These are phyloP conservation scores for Standfussiana lucernea DNA, from an alignment of 2,888 invertebrate species.

Conservation along the genomic window DNA sequence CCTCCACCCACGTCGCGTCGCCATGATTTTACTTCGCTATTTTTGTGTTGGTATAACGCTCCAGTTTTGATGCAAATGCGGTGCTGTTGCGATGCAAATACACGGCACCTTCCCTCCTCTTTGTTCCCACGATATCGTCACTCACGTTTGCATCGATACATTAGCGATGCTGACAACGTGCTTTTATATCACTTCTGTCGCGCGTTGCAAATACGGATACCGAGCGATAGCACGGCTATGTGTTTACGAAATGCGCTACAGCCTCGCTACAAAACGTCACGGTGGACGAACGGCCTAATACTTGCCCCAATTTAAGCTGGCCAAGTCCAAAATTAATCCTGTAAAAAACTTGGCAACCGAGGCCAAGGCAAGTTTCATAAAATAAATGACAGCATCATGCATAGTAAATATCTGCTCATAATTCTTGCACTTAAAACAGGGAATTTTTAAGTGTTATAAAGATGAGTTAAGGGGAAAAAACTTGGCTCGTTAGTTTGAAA, in stretches of 20 bases:
- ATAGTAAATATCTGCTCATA: constrained; percentile 63
- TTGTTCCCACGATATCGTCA: neutral
- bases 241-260: neutral
- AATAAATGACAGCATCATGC: constrained; percentile 61
- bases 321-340: constrained; percentile 62
- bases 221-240: neutral
- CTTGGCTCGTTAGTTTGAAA: constrained; percentile 44
- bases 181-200: neutral
- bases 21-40: neutral
- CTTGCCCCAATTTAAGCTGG: constrained; percentile 37
- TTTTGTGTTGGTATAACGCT: neutral
- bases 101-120: neutral
- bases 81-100: no score
- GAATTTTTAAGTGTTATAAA: constrained; percentile 45
- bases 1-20: neutral
- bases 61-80: neutral
- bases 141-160: neutral
- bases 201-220: neutral
- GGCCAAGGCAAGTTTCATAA: constrained; percentile 30
- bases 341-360: constrained; percentile 63
- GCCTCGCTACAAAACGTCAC: neutral
- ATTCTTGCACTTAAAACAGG: constrained; percentile 34
- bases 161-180: neutral
- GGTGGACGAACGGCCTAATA: constrained; percentile 6
- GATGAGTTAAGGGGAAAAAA: constrained; percentile 23